A percentile compares a stretch with the other conserved stretches of the same genome.
Conservation (phyloP, 2,113 vertebrate species). For the Typhlomys cinereus region DNA sequence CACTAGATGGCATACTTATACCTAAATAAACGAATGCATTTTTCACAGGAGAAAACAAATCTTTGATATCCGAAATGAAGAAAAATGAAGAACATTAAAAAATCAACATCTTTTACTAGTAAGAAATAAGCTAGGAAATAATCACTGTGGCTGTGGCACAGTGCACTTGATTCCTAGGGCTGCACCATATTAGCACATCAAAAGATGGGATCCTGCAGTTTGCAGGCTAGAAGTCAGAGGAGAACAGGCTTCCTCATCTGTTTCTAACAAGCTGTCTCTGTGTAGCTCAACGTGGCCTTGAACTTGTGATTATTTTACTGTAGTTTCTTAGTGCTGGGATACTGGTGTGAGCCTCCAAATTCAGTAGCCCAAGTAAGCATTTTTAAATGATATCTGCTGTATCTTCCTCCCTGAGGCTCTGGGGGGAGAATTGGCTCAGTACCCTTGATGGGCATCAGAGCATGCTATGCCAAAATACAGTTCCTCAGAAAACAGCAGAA, state of each 20-base stretch:
- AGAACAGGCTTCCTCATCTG: too few relatives aligned
- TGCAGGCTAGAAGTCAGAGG: neutral
- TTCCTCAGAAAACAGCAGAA: neutral
- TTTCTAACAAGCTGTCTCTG: too few relatives aligned
- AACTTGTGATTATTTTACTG: too few relatives aligned
- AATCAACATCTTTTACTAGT: neutral
- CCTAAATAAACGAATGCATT: neutral
- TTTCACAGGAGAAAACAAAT: accelerated
- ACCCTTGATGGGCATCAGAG: neutral
- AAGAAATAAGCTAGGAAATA: neutral
- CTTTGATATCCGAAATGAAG: neutral
- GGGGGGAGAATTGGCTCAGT: neutral
- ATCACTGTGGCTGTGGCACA: neutral
- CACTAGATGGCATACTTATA: slow-evolving; percentile 61
- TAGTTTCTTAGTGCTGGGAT: too few relatives aligned
- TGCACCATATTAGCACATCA: neutral
- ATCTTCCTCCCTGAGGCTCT: neutral
- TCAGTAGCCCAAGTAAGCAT: too few relatives aligned
- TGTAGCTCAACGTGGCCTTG: too few relatives aligned
- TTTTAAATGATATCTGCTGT: too few relatives aligned
- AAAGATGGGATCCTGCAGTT: neutral
- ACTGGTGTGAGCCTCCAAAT: too few relatives aligned
- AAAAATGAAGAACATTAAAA: neutral
- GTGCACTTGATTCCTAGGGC: neutral
- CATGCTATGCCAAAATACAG: neutral